Conservation (phyloP, 2,888 invertebrate species). For the Hypena proboscidalis region DNA sequence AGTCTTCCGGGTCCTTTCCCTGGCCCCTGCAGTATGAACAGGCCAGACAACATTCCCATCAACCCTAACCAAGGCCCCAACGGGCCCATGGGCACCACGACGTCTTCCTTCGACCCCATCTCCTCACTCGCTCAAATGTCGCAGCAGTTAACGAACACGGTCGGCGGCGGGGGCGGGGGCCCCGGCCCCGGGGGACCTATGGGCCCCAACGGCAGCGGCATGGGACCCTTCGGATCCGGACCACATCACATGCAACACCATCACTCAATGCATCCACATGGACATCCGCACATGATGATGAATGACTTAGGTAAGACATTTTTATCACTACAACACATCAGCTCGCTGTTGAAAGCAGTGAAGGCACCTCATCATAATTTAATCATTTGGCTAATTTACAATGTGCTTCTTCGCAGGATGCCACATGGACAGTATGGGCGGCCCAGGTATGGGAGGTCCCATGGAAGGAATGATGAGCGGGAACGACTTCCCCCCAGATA, state of each 20-base stretch:
- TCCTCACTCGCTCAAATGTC: slow-evolving; percentile 98
- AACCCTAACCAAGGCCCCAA: slow-evolving; percentile 81
- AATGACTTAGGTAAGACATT: slow-evolving; percentile 74
- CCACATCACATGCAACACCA: slow-evolving; percentile 82
- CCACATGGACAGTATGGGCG: slow-evolving; percentile 82
- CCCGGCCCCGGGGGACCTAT: slow-evolving; percentile 68
- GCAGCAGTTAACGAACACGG: slow-evolving; percentile 93
- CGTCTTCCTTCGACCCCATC: slow-evolving; percentile 94
- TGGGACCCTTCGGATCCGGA: slow-evolving; percentile 73
- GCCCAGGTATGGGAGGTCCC: slow-evolving; percentile 81
- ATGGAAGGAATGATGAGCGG: slow-evolving; percentile 84
- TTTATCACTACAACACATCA: too few relatives aligned
- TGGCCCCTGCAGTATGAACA: slow-evolving; percentile 77
- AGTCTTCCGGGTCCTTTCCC: slow-evolving; percentile 83
- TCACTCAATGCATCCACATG: slow-evolving; percentile 77
- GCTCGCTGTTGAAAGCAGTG: too few relatives aligned
- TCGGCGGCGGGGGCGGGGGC: slow-evolving; percentile 78
- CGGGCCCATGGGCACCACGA: slow-evolving; percentile 83
- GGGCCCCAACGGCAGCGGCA: slow-evolving; percentile 67
- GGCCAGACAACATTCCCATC: slow-evolving; percentile 80
- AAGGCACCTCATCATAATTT: too few relatives aligned
- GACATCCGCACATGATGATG: slow-evolving; percentile 83
- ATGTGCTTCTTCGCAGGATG: slow-evolving; percentile 59
- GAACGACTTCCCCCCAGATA: slow-evolving; percentile 79
- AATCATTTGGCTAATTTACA: too few relatives aligned